Conservation (phyloP, 2,113 vertebrate genomes). For the Scomber colias region DNA sequence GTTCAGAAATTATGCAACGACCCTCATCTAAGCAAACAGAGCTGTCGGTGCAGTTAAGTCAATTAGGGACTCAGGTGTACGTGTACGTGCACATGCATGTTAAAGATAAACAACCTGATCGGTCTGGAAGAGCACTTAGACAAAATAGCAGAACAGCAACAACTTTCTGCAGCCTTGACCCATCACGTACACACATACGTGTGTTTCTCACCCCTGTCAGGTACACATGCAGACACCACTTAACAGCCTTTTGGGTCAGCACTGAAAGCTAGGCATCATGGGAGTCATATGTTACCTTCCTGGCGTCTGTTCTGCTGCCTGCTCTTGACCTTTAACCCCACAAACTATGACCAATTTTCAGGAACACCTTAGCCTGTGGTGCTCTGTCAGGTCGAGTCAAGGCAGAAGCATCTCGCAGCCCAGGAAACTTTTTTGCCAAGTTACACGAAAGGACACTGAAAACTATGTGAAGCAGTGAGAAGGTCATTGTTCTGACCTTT, state of each 20-base stretch:
- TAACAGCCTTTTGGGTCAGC: conserved; percentile 75
- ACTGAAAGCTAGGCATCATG: conserved; percentile 64
- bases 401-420: neutral
- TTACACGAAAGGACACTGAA: neutral
- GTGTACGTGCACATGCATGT: conserved; percentile 24
- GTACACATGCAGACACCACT: conserved; percentile 38
- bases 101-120: conserved; percentile 60
- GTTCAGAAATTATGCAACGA: conserved; percentile 50
- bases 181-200: conserved; percentile 31
- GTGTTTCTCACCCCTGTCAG: conserved; percentile 31
- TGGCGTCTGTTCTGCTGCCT: conserved; percentile 69
- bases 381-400: conserved; percentile 35
- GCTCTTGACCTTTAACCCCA: conserved; percentile 74
- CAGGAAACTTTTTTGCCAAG: neutral
- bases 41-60: conserved; percentile 42
- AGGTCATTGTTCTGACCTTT: conserved; percentile 60
- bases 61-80: conserved; percentile 21
- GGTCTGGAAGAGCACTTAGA: conserved; percentile 72
- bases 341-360: conserved; percentile 39
- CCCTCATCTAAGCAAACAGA: conserved; percentile 36
- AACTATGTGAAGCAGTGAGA: conserved; percentile 11
- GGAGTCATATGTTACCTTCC: conserved; percentile 74
- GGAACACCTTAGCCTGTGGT: conserved; percentile 22
- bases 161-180: conserved; percentile 54
- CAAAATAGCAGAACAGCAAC: conserved; percentile 45